Evolutionary conservation across 1,140 invertebrate genomes (phyloP).

Genomic region (Calephelis virginiensis): DNA sequence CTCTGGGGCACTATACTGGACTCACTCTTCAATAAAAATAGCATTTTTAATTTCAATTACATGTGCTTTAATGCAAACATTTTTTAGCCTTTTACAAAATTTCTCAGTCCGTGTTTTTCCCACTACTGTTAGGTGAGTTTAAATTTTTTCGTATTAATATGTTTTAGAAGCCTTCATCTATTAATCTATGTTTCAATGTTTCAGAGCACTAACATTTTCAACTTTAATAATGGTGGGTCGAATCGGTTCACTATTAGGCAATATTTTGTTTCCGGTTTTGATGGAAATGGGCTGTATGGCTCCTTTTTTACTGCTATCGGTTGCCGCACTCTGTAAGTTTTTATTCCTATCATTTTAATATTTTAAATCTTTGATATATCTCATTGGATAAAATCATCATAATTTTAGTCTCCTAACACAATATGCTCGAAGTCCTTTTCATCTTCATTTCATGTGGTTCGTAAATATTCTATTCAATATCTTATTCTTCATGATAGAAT

Average conservation of each 20-base stretch:
- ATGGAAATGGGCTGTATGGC: conserved; percentile 52
- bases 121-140: conserved; percentile 48
- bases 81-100: conserved; percentile 45
- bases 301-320: conserved; percentile 43
- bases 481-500: too few species aligned
- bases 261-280: conserved; percentile 52
- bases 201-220: conserved; percentile 38
- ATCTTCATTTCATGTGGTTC: too few species aligned
- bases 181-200: conserved; percentile 20
- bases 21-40: conserved; percentile 41
- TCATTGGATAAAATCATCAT: too few species aligned
- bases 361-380: too few species aligned
- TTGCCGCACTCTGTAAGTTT: conserved; percentile 45
- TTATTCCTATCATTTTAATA: too few species aligned
- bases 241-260: conserved; percentile 37
- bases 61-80: conserved; percentile 48
- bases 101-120: conserved; percentile 50
- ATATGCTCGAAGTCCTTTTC: too few species aligned
- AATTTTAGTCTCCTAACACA: too few species aligned
- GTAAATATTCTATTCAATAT: too few species aligned
- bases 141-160: neutral
- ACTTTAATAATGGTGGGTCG: conserved; percentile 40
- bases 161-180: neutral
- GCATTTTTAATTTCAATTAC: conserved; percentile 49
- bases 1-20: conserved; percentile 41